These are phyloP conservation scores for Macaca fascicularis DNA, from an alignment of 2,113 vertebrate genomes.

Conservation along the genomic window T2T-MFA8v1.1 NC_088385.1:68360001-68360500, in stretches of 20 bases:
- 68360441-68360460: not conserved
- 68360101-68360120: not conserved
- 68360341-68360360: not conserved
- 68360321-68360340: not conserved
- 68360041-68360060: not conserved
- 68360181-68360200: not conserved
- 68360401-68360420: not conserved
- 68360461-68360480: not conserved
- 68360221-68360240: not conserved
- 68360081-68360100: not conserved
- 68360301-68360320: not conserved
- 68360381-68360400: not conserved
- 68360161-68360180: not conserved
- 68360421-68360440: not conserved
- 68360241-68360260: not conserved
- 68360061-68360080: not conserved
- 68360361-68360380: not conserved
- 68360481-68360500: not conserved
- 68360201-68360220: not conserved
- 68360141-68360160: not conserved
- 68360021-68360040: rapidly evolving
- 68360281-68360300: not conserved
- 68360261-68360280: not conserved
- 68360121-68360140: not conserved
- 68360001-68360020: not conserved